A percentile compares a stretch with the other conserved stretches of the same genome.
Conservation (phyloP, 2,113 vertebrate genomes). For the Chrysemys picta region DNA sequence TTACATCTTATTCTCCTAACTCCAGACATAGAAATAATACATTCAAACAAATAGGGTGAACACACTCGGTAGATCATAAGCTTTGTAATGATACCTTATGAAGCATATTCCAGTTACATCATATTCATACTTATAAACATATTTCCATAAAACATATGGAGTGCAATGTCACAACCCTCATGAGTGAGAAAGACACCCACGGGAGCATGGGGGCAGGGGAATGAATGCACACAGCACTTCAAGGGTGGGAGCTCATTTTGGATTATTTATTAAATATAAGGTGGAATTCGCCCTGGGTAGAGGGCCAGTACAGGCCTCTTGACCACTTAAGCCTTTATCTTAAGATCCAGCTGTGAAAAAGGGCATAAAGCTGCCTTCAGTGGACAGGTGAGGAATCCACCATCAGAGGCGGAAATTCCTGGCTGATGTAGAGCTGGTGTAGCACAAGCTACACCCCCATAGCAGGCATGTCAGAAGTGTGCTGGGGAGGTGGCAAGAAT, state of each 20-base stretch:
- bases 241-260: background rate
- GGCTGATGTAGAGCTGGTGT: background rate
- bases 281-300: fast-evolving
- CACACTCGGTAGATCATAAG: too few relatives aligned
- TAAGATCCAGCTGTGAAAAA: background rate
- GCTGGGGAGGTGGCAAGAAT: background rate
- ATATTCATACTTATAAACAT: too few relatives aligned
- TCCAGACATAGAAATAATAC: too few relatives aligned
- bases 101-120: too few relatives aligned
- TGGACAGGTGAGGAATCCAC: background rate
- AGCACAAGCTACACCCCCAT: background rate
- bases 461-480: background rate
- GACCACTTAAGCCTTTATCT: background rate
- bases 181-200: background rate
- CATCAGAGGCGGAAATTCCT: background rate
- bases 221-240: background rate
- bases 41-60: too few relatives aligned
- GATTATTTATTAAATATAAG: background rate
- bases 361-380: background rate
- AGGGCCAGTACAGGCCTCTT: background rate
- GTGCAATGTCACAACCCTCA: too few relatives aligned
- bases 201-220: fast-evolving
- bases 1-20: too few relatives aligned
- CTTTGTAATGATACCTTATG: too few relatives aligned
- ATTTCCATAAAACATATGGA: too few relatives aligned